These are phyloP conservation scores for Sialis fuliginosa DNA, from an alignment of 2,888 invertebrate genomes.

Conservation along the genomic window DNA sequence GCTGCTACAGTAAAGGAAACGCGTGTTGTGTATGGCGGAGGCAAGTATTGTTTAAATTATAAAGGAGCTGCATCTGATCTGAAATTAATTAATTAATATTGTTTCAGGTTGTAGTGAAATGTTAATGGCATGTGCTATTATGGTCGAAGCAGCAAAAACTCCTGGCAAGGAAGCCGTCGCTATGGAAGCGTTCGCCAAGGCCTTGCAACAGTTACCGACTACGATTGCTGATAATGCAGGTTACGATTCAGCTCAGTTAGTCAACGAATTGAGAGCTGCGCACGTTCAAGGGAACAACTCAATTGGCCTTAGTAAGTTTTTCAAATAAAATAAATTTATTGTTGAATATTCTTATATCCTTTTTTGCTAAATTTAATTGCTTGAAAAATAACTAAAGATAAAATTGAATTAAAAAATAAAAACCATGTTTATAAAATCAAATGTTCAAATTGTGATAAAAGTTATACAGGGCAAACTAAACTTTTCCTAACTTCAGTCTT, in stretches of 20 bases:
- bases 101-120: conserved; percentile 72
- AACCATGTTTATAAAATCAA: too few relatives aligned
- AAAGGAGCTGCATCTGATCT: neutral
- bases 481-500: too few relatives aligned
- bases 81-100: neutral
- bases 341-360: too few relatives aligned
- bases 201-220: conserved; percentile 78
- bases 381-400: too few relatives aligned
- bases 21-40: conserved; percentile 80
- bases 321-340: neutral
- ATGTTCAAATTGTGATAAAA: too few relatives aligned
- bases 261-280: conserved; percentile 79
- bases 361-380: too few relatives aligned
- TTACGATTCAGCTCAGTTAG: conserved; percentile 87
- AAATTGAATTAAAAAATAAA: too few relatives aligned
- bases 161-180: conserved; percentile 96
- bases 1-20: conserved; percentile 90
- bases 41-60: conserved; percentile 23
- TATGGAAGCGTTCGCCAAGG: conserved; percentile 85
- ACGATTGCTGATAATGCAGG: conserved; percentile 98
- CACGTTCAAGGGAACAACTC: conserved; percentile 68
- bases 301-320: conserved; percentile 53
- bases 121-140: conserved; percentile 90
- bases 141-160: conserved; percentile 64
- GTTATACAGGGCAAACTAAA: too few relatives aligned